A percentile compares a stretch with the other conserved stretches of the same genome.
These are phyloP conservation scores for Nycticorax nycticorax DNA, from an alignment of 2,113 vertebrate species.

Conservation along the genomic window DNA sequence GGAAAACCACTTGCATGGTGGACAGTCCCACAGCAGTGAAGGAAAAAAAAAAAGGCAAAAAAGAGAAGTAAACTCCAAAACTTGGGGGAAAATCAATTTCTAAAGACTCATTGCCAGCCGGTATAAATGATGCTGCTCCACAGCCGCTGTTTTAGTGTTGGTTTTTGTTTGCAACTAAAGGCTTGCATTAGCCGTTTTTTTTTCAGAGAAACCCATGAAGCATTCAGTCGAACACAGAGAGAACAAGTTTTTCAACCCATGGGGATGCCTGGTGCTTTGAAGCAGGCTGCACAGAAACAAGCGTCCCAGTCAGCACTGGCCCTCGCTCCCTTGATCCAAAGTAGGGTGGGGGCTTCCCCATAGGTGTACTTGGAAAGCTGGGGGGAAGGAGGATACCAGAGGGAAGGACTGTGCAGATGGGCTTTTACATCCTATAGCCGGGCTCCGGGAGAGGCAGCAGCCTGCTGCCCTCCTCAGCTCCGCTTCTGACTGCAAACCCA, in stretches of 20 bases:
- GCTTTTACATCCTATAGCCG: not conserved
- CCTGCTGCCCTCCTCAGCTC: not conserved
- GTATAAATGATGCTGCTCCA: not conserved
- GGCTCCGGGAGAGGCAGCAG: not conserved
- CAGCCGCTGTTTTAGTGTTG: not conserved
- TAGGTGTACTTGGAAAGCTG: not conserved
- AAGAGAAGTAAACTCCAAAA: not conserved
- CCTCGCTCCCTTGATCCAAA: not conserved
- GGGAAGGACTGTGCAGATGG: not conserved
- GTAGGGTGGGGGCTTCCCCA: not conserved
- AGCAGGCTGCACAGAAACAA: not conserved
- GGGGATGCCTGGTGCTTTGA: not conserved
- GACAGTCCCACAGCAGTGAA: not conserved
- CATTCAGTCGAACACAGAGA: not conserved
- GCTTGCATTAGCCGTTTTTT: not conserved
- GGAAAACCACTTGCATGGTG: not conserved
- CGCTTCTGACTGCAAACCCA: not conserved
- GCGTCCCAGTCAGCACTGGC: not conserved
- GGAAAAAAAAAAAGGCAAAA: not conserved
- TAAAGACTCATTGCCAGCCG: not conserved
- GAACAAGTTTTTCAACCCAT: not conserved
- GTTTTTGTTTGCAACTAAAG: not conserved
- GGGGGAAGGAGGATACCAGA: not conserved
- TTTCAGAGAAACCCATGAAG: not conserved
- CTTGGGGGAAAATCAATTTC: not conserved